Evolutionary conservation across 2,888 invertebrate genomes (phyloP), one percentile per base, ranked within the genome.

Genomic region (Drosophila kuntzei): DNA sequence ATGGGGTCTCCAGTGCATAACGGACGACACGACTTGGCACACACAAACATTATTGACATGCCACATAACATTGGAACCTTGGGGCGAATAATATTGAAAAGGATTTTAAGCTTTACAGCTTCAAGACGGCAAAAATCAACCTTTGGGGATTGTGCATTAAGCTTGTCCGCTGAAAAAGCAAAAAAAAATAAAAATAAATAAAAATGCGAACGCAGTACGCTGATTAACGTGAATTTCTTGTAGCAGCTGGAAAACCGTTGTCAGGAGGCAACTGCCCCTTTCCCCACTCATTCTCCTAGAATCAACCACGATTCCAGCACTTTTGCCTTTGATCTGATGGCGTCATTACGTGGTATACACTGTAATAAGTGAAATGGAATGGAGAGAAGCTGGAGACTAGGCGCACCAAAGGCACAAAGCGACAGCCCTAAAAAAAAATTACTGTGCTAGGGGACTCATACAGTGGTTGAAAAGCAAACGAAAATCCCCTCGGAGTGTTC

Each of bases 331-430:
- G 87, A 83, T 84, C 77, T 75, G 80, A 51, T 65, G 66, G 62
- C 75, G 64, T 72, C 88, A 82, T 81, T 85, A 77, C 55, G 86
- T 55, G 60, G 50, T 64, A 59, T 77, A 50, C 36, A 58, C 27
- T 53, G 77, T 60, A 80, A 77, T 71, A 80, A 79, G 77, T 71
- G 68, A 53, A 65, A 58, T 44, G 43, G 25, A 22, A 16, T 22
- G 22, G 34, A 44, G 60, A 6, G 60, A 22, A 54, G 29, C 53
- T 32, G 54, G 64, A 62, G 60, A 66, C 64, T 51, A 64, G 85
- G 71, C 75, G 73, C 50, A 65, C 69, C 71, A 83, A 70, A 68
- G 80, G 82, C 85, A 71, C 81, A 85, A 69, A 81, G 76, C 79
- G 59, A 51, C 61, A 62, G 36, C 36, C 36, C 66, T 39, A 29